phyloP scores from a whole-genome alignment of 2,888 invertebrate species.

The Eupithecia pulchellata region DNA sequence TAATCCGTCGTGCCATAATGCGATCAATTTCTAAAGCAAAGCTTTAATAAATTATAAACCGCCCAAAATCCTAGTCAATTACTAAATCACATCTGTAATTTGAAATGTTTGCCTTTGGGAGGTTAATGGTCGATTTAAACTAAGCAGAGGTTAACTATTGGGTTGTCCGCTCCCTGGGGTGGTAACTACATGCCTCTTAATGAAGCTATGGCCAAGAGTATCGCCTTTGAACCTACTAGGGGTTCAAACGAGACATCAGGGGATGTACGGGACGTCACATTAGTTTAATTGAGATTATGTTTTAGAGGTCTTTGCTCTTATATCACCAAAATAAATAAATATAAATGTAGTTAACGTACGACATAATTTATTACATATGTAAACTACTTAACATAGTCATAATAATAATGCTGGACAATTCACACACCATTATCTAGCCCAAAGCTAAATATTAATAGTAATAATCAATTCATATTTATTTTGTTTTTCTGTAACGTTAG shows the following conservation, averaged over 20 bases:
- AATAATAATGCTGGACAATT: too few species aligned
- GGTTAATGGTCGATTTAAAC: conserved; percentile 70
- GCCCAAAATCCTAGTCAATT: conserved; percentile 50
- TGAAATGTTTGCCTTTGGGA: conserved; percentile 60
- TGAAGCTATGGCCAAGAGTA: conserved; percentile 37
- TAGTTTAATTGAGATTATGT: background rate
- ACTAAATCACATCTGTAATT: conserved; percentile 61
- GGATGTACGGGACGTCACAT: conserved; percentile 5
- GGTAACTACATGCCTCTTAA: conserved; percentile 49
- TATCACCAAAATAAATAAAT: background rate
- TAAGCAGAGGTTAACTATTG: conserved; percentile 65
- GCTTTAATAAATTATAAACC: conserved; percentile 35
- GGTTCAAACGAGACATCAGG: conserved; percentile 16
- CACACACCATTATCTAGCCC: too few species aligned
- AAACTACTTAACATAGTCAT: too few species aligned
- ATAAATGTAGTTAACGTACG: too few species aligned
- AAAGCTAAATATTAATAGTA: too few species aligned
- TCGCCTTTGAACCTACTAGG: conserved; percentile 25
- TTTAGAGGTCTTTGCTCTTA: background rate
- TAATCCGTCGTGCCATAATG: background rate
- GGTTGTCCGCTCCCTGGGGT: conserved; percentile 52
- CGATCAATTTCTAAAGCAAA: conserved; percentile 8
- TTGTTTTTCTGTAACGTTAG: background rate
- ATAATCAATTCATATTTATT: background rate
- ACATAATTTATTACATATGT: too few species aligned